Base-by-base conservation (phyloP, 2,797 vertebrate species). In the Sebastes vulpes region DNA sequence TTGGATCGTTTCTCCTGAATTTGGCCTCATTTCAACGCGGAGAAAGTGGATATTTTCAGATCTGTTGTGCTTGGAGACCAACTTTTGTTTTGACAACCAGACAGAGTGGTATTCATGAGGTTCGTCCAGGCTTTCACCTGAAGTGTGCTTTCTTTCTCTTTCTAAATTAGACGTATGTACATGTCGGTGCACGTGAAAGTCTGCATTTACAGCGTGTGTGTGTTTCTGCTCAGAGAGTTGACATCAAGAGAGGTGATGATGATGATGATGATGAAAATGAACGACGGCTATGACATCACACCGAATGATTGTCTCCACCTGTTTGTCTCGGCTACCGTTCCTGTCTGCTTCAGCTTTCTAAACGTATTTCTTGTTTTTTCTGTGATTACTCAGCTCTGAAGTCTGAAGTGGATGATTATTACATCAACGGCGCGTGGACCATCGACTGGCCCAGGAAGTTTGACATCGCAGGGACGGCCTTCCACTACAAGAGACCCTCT, bases 371-470 rank as follows among this genome's bases (percentile, higher is more conserved):
- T 67, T n/a, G 4, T 63, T 42, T 77, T 90, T 38, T 38, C 65
- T 84, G 52, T 81, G 25, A 57, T 76, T 50, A 0, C 11, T 3
- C 90, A 99, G 98, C 98, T 90, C 91, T 99, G 92, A 99, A 99
- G 95, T 98, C 98, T 16, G 98, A 99, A 91, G 96, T 90, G 5
- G 98, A 99, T 83, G 97, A 99, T 92, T 99, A 99, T 92, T 99
- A 98, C 93, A 98, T 99, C 94, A 99, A 99, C 72, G 98, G 98
- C 75, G 98, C 98, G 25, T 99, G 98, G 98, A 99, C 98, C 92
- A 99, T 99, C 83, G 98, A 99, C 94, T 99, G 98, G 98, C 98
- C 98, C 77, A 95, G 98, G 88, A 99, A 99, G 94, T 99, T 99
- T 89, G 98, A 99, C 94, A 97, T 99, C 26, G 97, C 97, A 52